phyloP scores from a whole-genome alignment of 2,797 vertebrate genomes.

The Salmo trutta region DNA sequence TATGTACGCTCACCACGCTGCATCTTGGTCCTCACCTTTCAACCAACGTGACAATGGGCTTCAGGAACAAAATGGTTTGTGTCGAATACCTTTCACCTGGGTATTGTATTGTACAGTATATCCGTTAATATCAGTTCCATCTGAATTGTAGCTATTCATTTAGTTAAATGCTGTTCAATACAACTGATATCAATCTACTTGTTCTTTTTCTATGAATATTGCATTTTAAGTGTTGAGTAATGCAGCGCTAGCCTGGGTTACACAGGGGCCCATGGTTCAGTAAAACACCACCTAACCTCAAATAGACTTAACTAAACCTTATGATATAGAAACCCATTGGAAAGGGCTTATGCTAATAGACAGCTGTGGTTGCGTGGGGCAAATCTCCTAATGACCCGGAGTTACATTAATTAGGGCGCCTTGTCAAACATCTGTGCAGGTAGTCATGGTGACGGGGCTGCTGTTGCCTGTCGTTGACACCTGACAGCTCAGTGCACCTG shows the following conservation, averaged over 20 bases:
- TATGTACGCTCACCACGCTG: too few species aligned
- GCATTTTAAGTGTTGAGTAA: background rate
- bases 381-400: slow-evolving; percentile 67
- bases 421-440: slow-evolving; percentile 59
- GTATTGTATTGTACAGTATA: background rate
- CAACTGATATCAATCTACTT: background rate
- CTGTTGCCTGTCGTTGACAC: slow-evolving; percentile 55
- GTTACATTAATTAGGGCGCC: slow-evolving; percentile 63
- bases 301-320: background rate
- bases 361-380: slow-evolving; percentile 63
- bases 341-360: slow-evolving; percentile 39
- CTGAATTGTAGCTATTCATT: too few species aligned
- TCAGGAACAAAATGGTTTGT: background rate
- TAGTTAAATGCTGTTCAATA: background rate
- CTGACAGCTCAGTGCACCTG: slow-evolving; percentile 58
- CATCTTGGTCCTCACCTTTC: too few species aligned
- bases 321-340: background rate
- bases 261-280: background rate
- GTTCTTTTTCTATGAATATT: background rate
- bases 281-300: background rate
- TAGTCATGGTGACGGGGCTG: slow-evolving; percentile 52
- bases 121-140: too few species aligned
- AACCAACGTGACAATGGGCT: too few species aligned
- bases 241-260: too few species aligned
- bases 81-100: background rate